Conservation (phyloP, 1,140 invertebrate genomes). For the Calliopsis andreniformis region DNA sequence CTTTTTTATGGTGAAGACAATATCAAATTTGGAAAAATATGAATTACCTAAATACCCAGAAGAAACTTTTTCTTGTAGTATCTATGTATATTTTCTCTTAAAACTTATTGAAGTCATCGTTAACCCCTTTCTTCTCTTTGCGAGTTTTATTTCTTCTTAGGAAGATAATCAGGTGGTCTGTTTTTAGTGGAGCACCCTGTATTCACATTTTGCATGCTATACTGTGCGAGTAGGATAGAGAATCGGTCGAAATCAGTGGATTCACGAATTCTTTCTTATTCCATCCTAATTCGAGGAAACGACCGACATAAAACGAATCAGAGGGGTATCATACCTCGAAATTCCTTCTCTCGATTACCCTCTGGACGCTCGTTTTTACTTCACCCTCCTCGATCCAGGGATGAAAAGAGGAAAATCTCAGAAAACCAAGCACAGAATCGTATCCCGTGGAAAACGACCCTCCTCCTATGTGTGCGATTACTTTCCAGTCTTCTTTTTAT, state of each 20-base stretch:
- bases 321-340: constrained; percentile 75
- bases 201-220: not conserved
- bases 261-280: constrained; percentile 72
- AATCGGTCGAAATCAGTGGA: constrained; percentile 37
- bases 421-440: constrained; percentile 32
- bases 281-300: constrained; percentile 75
- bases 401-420: constrained; percentile 21
- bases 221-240: not conserved
- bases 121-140: too few relatives aligned
- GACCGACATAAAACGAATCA: constrained; percentile 78
- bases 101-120: too few relatives aligned
- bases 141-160: too few relatives aligned
- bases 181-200: too few relatives aligned
- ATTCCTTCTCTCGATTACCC: constrained; percentile 58
- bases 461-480: constrained; percentile 40
- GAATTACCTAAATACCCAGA: too few relatives aligned
- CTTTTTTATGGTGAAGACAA: too few relatives aligned
- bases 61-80: too few relatives aligned
- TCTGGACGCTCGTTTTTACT: constrained; percentile 58
- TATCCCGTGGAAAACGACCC: constrained; percentile 19
- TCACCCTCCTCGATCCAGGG: constrained; percentile 32
- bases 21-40: too few relatives aligned
- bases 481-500: constrained; percentile 58
- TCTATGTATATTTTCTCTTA: too few relatives aligned
- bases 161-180: too few relatives aligned